phyloP scores from a whole-genome alignment of 2,888 invertebrate genomes.

The Epiblema foenella region DNA sequence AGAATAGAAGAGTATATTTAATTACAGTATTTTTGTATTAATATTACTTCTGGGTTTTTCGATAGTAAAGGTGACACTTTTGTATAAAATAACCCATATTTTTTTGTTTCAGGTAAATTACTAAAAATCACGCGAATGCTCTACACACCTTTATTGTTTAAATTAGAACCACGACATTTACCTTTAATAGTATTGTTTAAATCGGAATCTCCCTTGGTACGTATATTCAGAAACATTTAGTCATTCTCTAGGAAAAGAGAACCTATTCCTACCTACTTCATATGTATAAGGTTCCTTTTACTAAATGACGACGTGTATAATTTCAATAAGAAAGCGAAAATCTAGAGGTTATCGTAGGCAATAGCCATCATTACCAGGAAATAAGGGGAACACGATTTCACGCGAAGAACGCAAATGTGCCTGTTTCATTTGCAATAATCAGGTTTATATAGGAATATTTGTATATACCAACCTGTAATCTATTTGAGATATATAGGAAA shows the following conservation, averaged over 20 bases:
- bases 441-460: neutral
- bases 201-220: neutral
- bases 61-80: too few relatives aligned
- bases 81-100: neutral
- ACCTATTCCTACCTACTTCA: neutral
- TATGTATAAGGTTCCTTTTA: neutral
- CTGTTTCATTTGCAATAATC: neutral
- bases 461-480: neutral
- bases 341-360: neutral
- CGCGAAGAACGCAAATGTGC: neutral
- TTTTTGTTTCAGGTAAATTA: conserved; percentile 15
- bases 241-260: neutral
- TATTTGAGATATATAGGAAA: neutral
- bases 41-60: too few relatives aligned
- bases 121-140: neutral
- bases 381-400: neutral
- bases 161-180: neutral
- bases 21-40: too few relatives aligned
- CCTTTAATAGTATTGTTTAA: too few relatives aligned
- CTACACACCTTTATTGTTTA: too few relatives aligned
- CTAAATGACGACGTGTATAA: neutral
- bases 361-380: neutral
- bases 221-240: neutral
- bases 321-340: neutral
- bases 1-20: too few relatives aligned